These are phyloP conservation scores for Aphaenogaster rudis DNA, from an alignment of 1,140 invertebrate genomes.

Conservation along the genomic window DNA sequence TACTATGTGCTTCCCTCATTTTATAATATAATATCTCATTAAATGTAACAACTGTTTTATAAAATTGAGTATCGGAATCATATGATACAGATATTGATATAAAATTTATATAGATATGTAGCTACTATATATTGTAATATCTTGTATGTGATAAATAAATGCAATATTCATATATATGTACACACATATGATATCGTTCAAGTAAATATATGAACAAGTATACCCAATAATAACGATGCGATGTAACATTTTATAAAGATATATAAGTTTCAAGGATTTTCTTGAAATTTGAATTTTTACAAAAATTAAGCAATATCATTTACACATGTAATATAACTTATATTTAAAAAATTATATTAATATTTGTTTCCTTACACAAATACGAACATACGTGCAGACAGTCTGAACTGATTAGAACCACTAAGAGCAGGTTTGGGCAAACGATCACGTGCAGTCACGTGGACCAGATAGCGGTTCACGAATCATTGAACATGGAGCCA, in stretches of 20 bases:
- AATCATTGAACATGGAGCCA: constrained; percentile 69
- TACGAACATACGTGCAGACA: constrained; percentile 30
- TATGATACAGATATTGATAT: background rate
- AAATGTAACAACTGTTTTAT: background rate
- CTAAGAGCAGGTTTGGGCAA: constrained; percentile 61
- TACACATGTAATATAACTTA: background rate
- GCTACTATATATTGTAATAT: background rate
- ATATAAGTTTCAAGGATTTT: background rate
- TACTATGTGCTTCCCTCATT: background rate
- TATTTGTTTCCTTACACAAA: background rate
- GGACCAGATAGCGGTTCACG: constrained; percentile 73
- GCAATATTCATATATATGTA: background rate
- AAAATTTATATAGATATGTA: constrained; percentile 1
- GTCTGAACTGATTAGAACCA: constrained; percentile 59
- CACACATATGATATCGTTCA: background rate
- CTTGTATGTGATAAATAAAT: background rate
- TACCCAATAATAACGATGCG: background rate
- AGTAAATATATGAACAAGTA: background rate
- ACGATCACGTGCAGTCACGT: constrained; percentile 68
- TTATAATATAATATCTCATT: constrained; percentile 11
- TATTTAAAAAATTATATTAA: background rate
- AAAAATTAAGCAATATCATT: background rate
- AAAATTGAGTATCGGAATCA: constrained; percentile 8
- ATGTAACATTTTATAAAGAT: background rate
- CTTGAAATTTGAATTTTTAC: background rate